Evolutionary conservation across 1,140 invertebrate species (phyloP).

Genomic region (Eumaeus atala): DNA sequence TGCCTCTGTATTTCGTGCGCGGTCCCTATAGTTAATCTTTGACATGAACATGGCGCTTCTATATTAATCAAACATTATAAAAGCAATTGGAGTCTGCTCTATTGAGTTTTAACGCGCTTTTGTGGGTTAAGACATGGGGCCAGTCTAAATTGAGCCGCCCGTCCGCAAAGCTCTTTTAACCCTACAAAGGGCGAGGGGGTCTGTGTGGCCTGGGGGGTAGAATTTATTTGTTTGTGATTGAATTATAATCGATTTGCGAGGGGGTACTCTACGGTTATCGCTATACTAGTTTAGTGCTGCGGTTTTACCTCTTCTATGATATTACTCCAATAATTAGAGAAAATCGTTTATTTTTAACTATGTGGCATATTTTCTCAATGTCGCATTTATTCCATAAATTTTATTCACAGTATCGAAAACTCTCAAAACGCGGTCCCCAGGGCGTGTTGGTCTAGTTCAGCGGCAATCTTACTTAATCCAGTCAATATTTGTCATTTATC

Average conservation of each 20-base stretch:
- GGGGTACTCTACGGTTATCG: constrained; percentile 46
- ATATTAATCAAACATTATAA: constrained; percentile 28
- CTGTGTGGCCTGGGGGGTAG: constrained; percentile 35
- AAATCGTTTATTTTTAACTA: constrained; percentile 1
- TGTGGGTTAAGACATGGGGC: constrained; percentile 58
- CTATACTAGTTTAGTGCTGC: constrained; percentile 29
- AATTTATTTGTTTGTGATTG: constrained; percentile 60
- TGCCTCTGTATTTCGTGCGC: too few species aligned
- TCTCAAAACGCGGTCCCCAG: too few species aligned
- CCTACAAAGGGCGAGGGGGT: constrained; percentile 32
- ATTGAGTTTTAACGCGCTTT: constrained; percentile 65
- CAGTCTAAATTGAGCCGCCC: constrained; percentile 36
- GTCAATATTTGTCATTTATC: too few species aligned
- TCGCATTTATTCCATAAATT: too few species aligned
- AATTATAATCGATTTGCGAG: constrained; percentile 57
- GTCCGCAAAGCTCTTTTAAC: constrained; percentile 23
- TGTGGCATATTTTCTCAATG: too few species aligned
- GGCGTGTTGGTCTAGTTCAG: too few species aligned
- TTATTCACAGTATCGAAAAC: too few species aligned
- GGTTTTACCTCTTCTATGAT: constrained; percentile 31
- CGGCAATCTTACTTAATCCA: too few species aligned
- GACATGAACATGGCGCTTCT: constrained; percentile 19
- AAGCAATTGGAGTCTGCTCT: constrained; percentile 44
- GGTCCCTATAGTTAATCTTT: background rate
- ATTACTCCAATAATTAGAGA: constrained; percentile 11